Conservation (phyloP, 2,797 vertebrate species). For the Enteromius afrohamiltoni region DNA sequence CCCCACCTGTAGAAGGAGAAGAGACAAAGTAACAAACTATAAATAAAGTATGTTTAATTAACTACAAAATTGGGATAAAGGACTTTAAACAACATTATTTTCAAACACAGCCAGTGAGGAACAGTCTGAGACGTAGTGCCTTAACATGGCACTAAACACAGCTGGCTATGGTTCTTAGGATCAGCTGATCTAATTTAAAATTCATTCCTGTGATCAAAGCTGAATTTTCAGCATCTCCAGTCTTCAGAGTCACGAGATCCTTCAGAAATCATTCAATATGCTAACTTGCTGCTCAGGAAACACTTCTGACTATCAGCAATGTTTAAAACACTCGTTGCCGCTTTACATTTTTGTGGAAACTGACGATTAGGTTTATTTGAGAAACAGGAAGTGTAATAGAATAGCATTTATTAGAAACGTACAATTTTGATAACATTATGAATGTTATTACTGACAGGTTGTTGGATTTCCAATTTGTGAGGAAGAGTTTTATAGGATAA, state of each 20-base stretch:
- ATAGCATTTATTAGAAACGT: background rate
- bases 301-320: background rate
- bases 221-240: background rate
- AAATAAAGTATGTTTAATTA: background rate
- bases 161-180: background rate
- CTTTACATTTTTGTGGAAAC: background rate
- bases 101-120: background rate
- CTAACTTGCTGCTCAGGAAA: background rate
- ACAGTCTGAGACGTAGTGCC: background rate
- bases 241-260: background rate
- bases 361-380: background rate
- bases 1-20: slow-evolving; percentile 79
- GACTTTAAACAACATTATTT: background rate
- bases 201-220: background rate
- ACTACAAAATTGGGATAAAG: background rate
- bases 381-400: background rate
- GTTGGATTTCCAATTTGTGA: background rate
- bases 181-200: background rate
- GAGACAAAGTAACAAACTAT: background rate
- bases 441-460: background rate
- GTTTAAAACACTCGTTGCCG: background rate
- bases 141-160: background rate
- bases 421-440: background rate
- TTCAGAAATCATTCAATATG: background rate
- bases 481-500: background rate